A percentile compares a stretch with the other conserved stretches of the same genome.
Conservation (phyloP, 2,888 invertebrate genomes). For the Meta bourneti region DNA sequence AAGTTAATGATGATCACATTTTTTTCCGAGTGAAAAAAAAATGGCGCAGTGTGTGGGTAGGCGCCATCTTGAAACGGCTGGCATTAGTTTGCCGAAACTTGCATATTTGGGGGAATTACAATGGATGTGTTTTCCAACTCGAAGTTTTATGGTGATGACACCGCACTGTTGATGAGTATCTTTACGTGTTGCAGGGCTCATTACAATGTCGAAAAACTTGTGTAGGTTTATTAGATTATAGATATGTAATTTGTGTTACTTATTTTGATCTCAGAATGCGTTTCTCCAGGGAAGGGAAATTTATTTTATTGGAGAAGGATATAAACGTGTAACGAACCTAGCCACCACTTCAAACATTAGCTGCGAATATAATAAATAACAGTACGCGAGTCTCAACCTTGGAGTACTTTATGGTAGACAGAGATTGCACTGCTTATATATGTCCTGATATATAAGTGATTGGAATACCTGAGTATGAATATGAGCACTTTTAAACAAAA, state of each 20-base stretch:
- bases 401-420: too few species aligned
- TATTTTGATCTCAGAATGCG: not conserved
- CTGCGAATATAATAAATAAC: too few species aligned
- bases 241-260: not conserved
- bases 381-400: too few species aligned
- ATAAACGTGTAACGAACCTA: too few species aligned
- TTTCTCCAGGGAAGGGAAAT: not conserved
- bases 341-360: too few species aligned
- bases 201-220: not conserved
- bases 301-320: not conserved
- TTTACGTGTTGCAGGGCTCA: not conserved
- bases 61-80: slow-evolving; percentile 26
- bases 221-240: not conserved
- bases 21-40: slow-evolving; percentile 1
- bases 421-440: too few species aligned
- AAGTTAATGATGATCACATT: slow-evolving; percentile 67
- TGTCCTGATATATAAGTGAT: too few species aligned
- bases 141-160: not conserved
- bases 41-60: slow-evolving; percentile 1
- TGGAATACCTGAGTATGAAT: too few species aligned
- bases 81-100: slow-evolving; percentile 27
- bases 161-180: not conserved
- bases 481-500: too few species aligned
- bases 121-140: slow-evolving; percentile 33
- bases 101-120: not conserved